phyloP scores from a whole-genome alignment of 1,140 invertebrate genomes.

The Drosophila navojoa region DNA sequence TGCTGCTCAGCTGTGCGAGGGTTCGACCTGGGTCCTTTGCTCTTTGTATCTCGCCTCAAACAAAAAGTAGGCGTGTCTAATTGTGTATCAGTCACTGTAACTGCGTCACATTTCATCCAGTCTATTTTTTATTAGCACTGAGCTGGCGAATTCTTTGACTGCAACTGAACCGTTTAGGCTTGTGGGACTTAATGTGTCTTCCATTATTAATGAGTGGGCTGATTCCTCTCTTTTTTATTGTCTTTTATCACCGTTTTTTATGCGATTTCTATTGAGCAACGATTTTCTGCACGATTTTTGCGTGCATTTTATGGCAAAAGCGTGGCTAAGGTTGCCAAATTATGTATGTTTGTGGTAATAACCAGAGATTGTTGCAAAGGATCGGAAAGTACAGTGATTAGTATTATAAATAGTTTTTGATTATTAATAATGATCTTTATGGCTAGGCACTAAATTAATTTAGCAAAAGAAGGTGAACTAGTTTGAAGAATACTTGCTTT shows the following conservation, averaged over 20 bases:
- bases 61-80: slow-evolving; percentile 76
- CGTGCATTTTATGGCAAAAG: slow-evolving; percentile 43
- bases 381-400: too few relatives aligned
- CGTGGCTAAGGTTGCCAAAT: slow-evolving; percentile 32
- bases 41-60: neutral
- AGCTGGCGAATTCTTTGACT: slow-evolving; percentile 21
- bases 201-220: slow-evolving; percentile 70
- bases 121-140: slow-evolving; percentile 72
- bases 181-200: slow-evolving; percentile 62
- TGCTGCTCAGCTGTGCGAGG: slow-evolving; percentile 43
- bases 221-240: slow-evolving; percentile 25
- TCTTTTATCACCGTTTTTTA: slow-evolving; percentile 63
- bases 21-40: neutral
- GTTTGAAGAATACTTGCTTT: too few relatives aligned
- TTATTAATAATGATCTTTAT: neutral
- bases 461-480: too few relatives aligned
- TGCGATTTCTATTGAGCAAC: slow-evolving; percentile 35
- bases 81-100: slow-evolving; percentile 77
- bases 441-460: neutral
- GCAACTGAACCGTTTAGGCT: slow-evolving; percentile 32
- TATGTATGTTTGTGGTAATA: too few relatives aligned
- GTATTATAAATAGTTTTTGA: too few relatives aligned
- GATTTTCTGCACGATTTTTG: slow-evolving; percentile 19
- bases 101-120: slow-evolving; percentile 38
- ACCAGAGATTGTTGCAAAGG: neutral